A percentile compares a stretch with the other conserved stretches of the same genome.
phyloP scores from a whole-genome alignment of 2,888 invertebrate species.

The Hyppa rectilinea region DNA sequence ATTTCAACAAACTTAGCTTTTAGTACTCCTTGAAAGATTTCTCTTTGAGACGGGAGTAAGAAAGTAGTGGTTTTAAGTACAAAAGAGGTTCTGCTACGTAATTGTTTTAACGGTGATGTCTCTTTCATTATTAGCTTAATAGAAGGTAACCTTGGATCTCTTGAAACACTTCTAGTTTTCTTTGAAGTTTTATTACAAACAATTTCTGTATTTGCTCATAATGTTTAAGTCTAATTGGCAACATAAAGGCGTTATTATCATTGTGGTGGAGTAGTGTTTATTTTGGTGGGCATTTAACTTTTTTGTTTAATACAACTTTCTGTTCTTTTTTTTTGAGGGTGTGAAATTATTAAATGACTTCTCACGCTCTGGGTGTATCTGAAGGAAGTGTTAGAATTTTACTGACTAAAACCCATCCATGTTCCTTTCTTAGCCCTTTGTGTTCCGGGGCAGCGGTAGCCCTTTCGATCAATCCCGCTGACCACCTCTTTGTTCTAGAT shows the following conservation, averaged over 20 bases:
- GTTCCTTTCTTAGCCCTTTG: too few relatives aligned
- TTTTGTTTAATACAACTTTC: too few relatives aligned
- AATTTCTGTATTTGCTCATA: conserved; percentile 7
- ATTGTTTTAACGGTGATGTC: conserved; percentile 36
- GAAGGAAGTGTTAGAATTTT: too few relatives aligned
- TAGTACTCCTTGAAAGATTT: conserved; percentile 45
- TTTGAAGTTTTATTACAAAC: conserved; percentile 23
- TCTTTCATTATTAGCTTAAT: conserved; percentile 41
- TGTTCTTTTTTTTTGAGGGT: too few relatives aligned
- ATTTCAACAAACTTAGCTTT: conserved; percentile 54
- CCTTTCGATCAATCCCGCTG: too few relatives aligned
- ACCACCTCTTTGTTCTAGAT: too few relatives aligned
- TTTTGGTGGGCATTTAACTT: too few relatives aligned
- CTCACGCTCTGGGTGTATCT: too few relatives aligned
- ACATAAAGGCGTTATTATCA: not conserved
- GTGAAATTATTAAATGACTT: too few relatives aligned
- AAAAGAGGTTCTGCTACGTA: conserved; percentile 35
- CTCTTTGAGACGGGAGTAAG: conserved; percentile 51
- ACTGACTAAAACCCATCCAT: too few relatives aligned
- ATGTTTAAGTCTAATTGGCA: not conserved
- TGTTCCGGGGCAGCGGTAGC: too few relatives aligned
- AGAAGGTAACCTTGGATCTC: conserved; percentile 21
- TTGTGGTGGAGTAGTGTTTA: not conserved
- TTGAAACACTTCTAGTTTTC: conserved; percentile 17
- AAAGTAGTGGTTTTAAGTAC: conserved; percentile 49